These are phyloP conservation scores for Sander lucioperca DNA, from an alignment of 2,113 vertebrate species.

Conservation along the genomic window DNA sequence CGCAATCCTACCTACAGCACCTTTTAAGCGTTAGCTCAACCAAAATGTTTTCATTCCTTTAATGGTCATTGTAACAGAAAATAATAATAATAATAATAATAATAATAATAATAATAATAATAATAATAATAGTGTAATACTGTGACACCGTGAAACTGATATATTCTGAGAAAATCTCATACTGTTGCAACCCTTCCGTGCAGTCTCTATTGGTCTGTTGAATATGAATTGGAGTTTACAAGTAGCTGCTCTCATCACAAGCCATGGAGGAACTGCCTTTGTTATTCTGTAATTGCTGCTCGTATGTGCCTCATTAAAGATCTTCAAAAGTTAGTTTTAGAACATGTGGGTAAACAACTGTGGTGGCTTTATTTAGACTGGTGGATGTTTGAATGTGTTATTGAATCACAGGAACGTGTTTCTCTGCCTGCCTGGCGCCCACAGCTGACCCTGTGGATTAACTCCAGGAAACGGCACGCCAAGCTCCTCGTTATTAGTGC, in stretches of 20 bases:
- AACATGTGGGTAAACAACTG: conserved; percentile 46
- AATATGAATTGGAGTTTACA: conserved; percentile 40
- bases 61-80: too few species aligned
- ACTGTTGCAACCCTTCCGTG: too few species aligned
- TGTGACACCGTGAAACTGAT: neutral
- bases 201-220: neutral
- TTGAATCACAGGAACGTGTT: conserved; percentile 40
- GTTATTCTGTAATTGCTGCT: conserved; percentile 50
- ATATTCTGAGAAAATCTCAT: too few species aligned
- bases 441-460: conserved; percentile 41
- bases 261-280: neutral
- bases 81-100: neutral
- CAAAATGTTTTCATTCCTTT: too few species aligned
- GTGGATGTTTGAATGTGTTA: conserved; percentile 46
- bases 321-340: conserved; percentile 37
- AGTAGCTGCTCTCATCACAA: conserved; percentile 12
- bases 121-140: neutral
- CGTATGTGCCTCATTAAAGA: conserved; percentile 45
- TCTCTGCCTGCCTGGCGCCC: conserved; percentile 41
- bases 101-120: neutral
- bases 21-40: too few species aligned
- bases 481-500: conserved; percentile 46
- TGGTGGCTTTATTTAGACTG: conserved; percentile 46
- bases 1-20: too few species aligned
- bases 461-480: conserved; percentile 42